Evolutionary conservation across 92 coral and sea anemone genomes (phyloP).

Genomic region (Porites evermanni): DNA sequence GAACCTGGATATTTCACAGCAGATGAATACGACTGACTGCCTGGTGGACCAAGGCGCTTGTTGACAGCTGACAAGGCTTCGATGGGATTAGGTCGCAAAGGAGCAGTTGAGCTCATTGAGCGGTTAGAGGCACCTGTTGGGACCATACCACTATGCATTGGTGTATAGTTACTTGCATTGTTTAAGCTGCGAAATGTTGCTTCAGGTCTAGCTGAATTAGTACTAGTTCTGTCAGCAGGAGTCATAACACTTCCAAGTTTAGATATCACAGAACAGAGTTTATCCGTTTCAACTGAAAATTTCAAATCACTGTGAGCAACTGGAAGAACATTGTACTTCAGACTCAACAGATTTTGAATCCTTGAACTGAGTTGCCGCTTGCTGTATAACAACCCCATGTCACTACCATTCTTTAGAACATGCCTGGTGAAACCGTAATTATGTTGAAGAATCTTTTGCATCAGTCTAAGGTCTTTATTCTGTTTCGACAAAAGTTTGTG

Average conservation of each 20-base stretch:
- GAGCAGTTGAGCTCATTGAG: conserved; percentile 4
- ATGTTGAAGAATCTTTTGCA: conserved; percentile 96
- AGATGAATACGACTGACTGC: conserved; percentile 13
- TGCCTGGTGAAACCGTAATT: conserved; percentile 96
- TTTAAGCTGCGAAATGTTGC: conserved; percentile 40
- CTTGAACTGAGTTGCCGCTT: conserved; percentile 96
- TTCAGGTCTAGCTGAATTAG: conserved; percentile 38
- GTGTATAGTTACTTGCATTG: conserved; percentile 32
- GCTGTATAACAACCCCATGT: conserved; percentile 86
- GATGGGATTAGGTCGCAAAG: conserved; percentile 70
- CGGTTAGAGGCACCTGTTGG: conserved; percentile 27
- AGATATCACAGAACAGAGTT: conserved; percentile 75
- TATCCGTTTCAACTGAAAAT: conserved; percentile 90
- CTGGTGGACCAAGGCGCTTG: conserved; percentile 72
- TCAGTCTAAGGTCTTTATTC: conserved; percentile 88
- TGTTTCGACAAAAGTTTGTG: conserved; percentile 93
- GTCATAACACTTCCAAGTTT: conserved; percentile 95
- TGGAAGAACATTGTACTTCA: conserved; percentile 93
- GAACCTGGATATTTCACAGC: conserved; percentile 42
- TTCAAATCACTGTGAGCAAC: conserved; percentile 98
- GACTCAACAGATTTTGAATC: conserved; percentile 91
- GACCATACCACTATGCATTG: conserved; percentile 10
- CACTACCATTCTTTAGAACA: conserved; percentile 88
- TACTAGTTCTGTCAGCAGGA: conserved; percentile 76
- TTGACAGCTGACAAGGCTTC: conserved; percentile 80